Evolutionary conservation across 1,140 invertebrate species (phyloP).

Genomic region (Carcinoscorpius rotundicauda): DNA sequence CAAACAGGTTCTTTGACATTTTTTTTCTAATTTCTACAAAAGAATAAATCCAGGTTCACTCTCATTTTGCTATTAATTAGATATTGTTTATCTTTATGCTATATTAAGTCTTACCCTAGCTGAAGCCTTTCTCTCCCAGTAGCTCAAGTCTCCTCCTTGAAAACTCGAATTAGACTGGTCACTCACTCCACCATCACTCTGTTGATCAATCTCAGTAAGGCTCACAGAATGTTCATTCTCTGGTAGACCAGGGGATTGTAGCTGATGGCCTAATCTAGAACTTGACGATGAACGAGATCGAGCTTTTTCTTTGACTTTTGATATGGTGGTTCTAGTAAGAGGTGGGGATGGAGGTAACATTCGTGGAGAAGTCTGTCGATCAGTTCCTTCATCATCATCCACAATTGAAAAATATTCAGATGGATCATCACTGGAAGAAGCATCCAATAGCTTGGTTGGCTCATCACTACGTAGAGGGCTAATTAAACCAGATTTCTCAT

Average conservation of each 20-base stretch:
- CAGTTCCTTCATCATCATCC: slow-evolving; percentile 5
- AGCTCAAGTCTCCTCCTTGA: background rate
- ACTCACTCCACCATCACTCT: slow-evolving; percentile 15
- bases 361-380: slow-evolving; percentile 12
- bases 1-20: too few species aligned
- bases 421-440: slow-evolving; percentile 4
- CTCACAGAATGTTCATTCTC: background rate
- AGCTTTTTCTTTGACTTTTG: slow-evolving; percentile 50
- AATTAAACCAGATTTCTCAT: background rate
- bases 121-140: background rate
- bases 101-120: background rate
- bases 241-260: slow-evolving; percentile 43
- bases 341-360: slow-evolving; percentile 57
- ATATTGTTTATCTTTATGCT: background rate
- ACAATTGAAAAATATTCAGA: slow-evolving; percentile 5
- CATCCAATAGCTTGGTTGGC: background rate
- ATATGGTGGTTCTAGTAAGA: slow-evolving; percentile 51
- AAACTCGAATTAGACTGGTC: slow-evolving; percentile 17
- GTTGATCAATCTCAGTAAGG: slow-evolving; percentile 1
- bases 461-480: background rate
- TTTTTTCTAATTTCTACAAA: too few species aligned
- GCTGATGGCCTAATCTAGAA: slow-evolving; percentile 43
- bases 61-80: too few species aligned
- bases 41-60: too few species aligned
- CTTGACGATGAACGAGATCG: slow-evolving; percentile 36